Evolutionary conservation across 2,888 invertebrate species (phyloP).

Genomic region (Oxyteleia sp.): DNA sequence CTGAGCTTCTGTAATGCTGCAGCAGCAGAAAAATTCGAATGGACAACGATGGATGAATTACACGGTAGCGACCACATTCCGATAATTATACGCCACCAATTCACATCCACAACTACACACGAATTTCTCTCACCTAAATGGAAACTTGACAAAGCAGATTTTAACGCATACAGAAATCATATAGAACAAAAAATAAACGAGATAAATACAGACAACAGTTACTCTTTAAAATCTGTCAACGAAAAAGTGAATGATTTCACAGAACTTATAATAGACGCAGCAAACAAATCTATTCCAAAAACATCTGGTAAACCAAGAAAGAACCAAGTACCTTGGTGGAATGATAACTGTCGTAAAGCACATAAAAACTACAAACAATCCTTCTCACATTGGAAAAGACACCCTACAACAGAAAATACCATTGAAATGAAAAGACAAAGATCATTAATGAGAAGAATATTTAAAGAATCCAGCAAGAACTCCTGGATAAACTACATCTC

Average conservation of each 20-base stretch:
- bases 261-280: constrained; percentile 18
- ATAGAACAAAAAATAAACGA: constrained; percentile 29
- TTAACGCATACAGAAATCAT: neutral
- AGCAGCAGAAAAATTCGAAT: constrained; percentile 39
- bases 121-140: constrained; percentile 54
- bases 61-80: constrained; percentile 69
- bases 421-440: constrained; percentile 16
- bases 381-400: constrained; percentile 19
- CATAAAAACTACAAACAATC: constrained; percentile 21
- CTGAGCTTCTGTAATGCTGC: constrained; percentile 40
- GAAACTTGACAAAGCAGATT: constrained; percentile 60
- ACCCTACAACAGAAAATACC: neutral
- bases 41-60: constrained; percentile 31
- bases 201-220: neutral
- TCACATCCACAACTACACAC: neutral
- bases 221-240: neutral
- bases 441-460: neutral
- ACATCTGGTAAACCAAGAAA: constrained; percentile 9
- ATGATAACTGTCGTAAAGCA: constrained; percentile 16
- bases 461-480: too few relatives aligned
- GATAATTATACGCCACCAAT: constrained; percentile 35
- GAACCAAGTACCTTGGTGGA: constrained; percentile 45
- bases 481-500: too few relatives aligned
- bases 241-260: constrained; percentile 9
- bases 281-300: constrained; percentile 30